Conservation (phyloP, 2,888 invertebrate genomes). For the Drosophila birchii region DNA sequence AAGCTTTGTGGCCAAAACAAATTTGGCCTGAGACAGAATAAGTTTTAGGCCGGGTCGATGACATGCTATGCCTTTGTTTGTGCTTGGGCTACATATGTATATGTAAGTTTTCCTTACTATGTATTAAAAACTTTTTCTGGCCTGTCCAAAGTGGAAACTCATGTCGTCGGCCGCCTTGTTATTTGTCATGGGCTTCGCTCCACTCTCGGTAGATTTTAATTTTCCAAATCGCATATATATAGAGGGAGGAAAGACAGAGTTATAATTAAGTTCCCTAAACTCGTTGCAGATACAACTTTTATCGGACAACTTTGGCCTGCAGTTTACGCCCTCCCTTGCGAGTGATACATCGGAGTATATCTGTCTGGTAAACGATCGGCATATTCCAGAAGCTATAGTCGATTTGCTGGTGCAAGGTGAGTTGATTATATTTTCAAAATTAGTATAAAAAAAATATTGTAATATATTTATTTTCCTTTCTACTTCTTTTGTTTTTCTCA, state of each 20-base stretch:
- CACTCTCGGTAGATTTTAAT: slow-evolving; percentile 44
- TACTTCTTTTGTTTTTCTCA: no score
- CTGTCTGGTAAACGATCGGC: slow-evolving; percentile 89
- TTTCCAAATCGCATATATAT: slow-evolving; percentile 13
- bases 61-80: slow-evolving; percentile 18
- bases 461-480: no score
- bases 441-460: no score
- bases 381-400: slow-evolving; percentile 88
- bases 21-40: slow-evolving; percentile 53
- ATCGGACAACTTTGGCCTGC: slow-evolving; percentile 87
- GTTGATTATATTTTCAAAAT: slow-evolving; percentile 41
- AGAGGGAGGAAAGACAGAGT: not conserved
- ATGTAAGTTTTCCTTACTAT: slow-evolving; percentile 61
- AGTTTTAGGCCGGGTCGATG: slow-evolving; percentile 49
- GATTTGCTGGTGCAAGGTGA: slow-evolving; percentile 89
- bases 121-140: slow-evolving; percentile 70
- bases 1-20: slow-evolving; percentile 44
- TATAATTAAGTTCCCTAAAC: slow-evolving; percentile 32
- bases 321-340: slow-evolving; percentile 87
- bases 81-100: not conserved
- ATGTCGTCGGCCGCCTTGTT: slow-evolving; percentile 67
- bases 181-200: slow-evolving; percentile 52
- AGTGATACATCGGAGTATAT: slow-evolving; percentile 89
- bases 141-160: slow-evolving; percentile 74
- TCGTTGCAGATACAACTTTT: slow-evolving; percentile 86